Evolutionary conservation across 2,888 invertebrate genomes (phyloP).

Genomic region (Drosophila hamatofila): DNA sequence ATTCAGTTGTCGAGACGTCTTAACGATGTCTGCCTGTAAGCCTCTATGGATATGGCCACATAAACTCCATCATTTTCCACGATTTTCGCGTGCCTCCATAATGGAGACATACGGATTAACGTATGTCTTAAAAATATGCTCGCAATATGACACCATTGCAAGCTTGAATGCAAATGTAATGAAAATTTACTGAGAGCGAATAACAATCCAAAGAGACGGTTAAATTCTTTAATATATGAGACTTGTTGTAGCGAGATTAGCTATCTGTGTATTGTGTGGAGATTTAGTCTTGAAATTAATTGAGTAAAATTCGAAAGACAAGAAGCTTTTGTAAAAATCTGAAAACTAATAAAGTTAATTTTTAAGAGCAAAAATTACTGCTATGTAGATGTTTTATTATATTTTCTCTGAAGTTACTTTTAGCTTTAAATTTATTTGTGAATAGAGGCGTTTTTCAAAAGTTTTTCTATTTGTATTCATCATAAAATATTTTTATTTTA

Average conservation of each 20-base stretch:
- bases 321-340: too few species aligned
- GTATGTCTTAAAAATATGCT: constrained; percentile 21
- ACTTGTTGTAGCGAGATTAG: not conserved
- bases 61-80: constrained; percentile 44
- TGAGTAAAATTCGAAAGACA: not conserved
- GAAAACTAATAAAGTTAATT: too few species aligned
- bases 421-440: too few species aligned
- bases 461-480: too few species aligned
- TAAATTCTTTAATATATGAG: constrained; percentile 3
- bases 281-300: not conserved
- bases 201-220: not conserved
- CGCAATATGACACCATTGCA: constrained; percentile 29
- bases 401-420: too few species aligned
- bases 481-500: too few species aligned
- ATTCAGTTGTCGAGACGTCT: constrained; percentile 54
- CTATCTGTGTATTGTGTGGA: not conserved
- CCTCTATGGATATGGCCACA: constrained; percentile 36
- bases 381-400: too few species aligned
- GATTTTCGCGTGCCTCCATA: constrained; percentile 1
- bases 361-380: too few species aligned
- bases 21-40: constrained; percentile 45
- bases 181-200: not conserved
- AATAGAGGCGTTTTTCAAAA: too few species aligned
- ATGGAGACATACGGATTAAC: constrained; percentile 44
- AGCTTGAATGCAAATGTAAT: constrained; percentile 15